Base-by-base conservation (phyloP, 1,140 invertebrate genomes). In the Drosophila melanica region DNA sequence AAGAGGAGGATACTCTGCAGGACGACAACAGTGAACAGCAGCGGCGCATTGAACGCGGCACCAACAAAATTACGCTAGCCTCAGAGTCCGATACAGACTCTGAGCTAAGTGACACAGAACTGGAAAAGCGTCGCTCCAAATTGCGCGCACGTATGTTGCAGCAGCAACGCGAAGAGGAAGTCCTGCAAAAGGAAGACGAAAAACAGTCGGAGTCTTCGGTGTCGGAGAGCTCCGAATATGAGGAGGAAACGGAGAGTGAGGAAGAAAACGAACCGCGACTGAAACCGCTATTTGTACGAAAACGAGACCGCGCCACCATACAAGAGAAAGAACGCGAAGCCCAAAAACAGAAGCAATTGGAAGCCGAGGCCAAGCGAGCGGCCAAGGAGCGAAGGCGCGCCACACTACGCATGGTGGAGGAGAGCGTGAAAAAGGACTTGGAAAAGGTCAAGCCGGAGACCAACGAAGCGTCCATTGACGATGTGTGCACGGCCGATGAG, bases 251-350 rank as follows among this genome's bases (percentile, higher is more conserved):
- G 6, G 94, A 94, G 45, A 94, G 93, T 81, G 94, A 94, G 35
- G 95, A 95, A 59, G 95, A 96, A 23, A 90, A 92, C 44, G 92
- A 90, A 0, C 98, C 98, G 0, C 93, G 98, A 63, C 94, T 99
- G 7, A 99, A 99, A 90, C 99, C 99, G 5, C 96, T 99, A 1
- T 99, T 99, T 94, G 98, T 99, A 0, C 94, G 97, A 69, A 99
- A 99, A 90, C 95, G 95, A 72, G 98, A 99, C 90, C 94, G 99
- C 69, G 96, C 99, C 44, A 99, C 99, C 5, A 96, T 99, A 39
- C 96, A 98, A 80, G 98, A 99, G 90, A 96, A 97, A 82, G 98
- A 99, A 90, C 95, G 96, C 53, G 97, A 98, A 92, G 95, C 95
- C 45, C 93, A 95, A 75, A 96, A 96, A 79, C 95, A 98, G 82